Percentiles rank a stretch among this genome's conserved stretches.
These are phyloP conservation scores for Pogonophryne albipinna DNA, from an alignment of 2,797 vertebrate genomes.

Conservation along the genomic window DNA sequence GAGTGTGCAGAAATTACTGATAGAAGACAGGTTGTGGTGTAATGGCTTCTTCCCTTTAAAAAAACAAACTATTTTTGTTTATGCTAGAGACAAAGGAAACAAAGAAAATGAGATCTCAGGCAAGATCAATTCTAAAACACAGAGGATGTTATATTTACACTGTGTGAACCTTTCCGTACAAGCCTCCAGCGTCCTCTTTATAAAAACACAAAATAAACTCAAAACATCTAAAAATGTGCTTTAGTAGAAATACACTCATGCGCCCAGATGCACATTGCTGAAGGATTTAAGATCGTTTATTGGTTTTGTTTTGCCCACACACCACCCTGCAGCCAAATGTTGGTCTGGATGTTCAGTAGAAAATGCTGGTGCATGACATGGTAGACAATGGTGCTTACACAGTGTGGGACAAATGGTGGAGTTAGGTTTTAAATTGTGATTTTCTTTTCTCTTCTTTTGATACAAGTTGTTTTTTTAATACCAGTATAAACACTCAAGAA, in stretches of 20 bases:
- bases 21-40: slow-evolving; percentile 53
- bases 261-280: slow-evolving; percentile 17
- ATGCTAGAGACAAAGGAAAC: neutral
- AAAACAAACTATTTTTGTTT: neutral
- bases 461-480: neutral
- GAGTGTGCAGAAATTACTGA: slow-evolving; percentile 44
- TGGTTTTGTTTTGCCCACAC: slow-evolving; percentile 16
- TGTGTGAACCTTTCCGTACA: neutral
- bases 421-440: neutral
- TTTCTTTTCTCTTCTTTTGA: neutral
- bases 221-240: neutral
- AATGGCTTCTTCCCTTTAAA: slow-evolving; percentile 36
- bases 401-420: slow-evolving; percentile 7
- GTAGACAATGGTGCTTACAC: slow-evolving; percentile 35
- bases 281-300: slow-evolving; percentile 19
- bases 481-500: neutral
- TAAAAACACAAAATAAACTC: slow-evolving; percentile 7
- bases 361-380: slow-evolving; percentile 32
- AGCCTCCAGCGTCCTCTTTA: slow-evolving; percentile 3
- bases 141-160: slow-evolving; percentile 8
- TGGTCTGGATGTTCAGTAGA: slow-evolving; percentile 19
- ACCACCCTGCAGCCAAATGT: slow-evolving; percentile 7
- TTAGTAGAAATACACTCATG: neutral
- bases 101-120: slow-evolving; percentile 17
- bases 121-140: slow-evolving; percentile 15